Evolutionary conservation across 1,140 invertebrate species (phyloP).

Genomic region (Acromyrmex echinatior): DNA sequence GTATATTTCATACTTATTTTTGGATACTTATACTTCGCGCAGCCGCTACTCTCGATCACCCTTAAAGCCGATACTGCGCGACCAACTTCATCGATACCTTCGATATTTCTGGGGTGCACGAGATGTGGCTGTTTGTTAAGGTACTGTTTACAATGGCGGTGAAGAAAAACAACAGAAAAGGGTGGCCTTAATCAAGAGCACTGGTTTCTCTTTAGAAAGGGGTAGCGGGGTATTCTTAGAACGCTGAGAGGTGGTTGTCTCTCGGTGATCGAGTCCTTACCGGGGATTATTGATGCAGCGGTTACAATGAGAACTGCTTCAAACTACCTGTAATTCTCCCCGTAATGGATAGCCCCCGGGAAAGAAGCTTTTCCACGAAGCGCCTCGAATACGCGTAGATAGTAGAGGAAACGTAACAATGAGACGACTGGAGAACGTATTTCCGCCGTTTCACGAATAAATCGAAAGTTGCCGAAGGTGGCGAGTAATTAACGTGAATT

Average conservation of each 20-base stretch:
- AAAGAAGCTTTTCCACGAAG: constrained; percentile 34
- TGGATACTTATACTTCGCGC: not conserved
- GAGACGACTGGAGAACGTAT: not conserved
- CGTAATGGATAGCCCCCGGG: constrained; percentile 71
- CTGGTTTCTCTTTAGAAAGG: constrained; percentile 43
- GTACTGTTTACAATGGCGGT: constrained; percentile 46
- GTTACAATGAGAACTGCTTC: constrained; percentile 68
- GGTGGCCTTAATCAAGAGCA: constrained; percentile 54
- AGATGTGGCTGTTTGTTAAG: constrained; percentile 53
- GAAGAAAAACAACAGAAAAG: constrained; percentile 56
- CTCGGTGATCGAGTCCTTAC: constrained; percentile 57
- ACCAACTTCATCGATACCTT: constrained; percentile 31
- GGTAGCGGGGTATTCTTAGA: constrained; percentile 63
- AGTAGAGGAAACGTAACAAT: not conserved
- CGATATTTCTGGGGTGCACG: constrained; percentile 38
- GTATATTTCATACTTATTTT: constrained; percentile 28
- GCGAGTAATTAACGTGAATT: constrained; percentile 21
- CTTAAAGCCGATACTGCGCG: constrained; percentile 11
- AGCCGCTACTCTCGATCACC: not conserved
- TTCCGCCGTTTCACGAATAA: constrained; percentile 13
- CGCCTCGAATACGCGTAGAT: constrained; percentile 23
- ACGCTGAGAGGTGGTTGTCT: constrained; percentile 64
- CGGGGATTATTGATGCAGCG: constrained; percentile 75
- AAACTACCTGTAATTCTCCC: constrained; percentile 71
- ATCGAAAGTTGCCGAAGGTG: constrained; percentile 26